Evolutionary conservation across 2,888 invertebrate species (phyloP).

Genomic region (Chorisops tibialis): DNA sequence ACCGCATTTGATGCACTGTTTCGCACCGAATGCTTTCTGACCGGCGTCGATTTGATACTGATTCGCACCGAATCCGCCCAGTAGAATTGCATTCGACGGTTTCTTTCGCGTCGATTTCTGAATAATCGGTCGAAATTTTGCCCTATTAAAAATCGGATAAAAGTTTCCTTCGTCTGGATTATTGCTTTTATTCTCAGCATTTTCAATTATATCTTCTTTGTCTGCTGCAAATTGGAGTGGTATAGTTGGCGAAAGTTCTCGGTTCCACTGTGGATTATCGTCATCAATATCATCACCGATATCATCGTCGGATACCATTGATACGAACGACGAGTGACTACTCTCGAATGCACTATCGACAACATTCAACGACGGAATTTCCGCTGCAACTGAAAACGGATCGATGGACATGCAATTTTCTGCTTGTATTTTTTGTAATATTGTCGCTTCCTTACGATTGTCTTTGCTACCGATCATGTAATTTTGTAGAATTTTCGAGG

Average conservation of each 20-base stretch:
- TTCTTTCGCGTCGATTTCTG: conserved; percentile 48
- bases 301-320: conserved; percentile 14
- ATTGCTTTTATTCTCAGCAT: conserved; percentile 9
- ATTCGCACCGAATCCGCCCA: conserved; percentile 54
- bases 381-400: conserved; percentile 17
- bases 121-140: conserved; percentile 38
- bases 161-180: not conserved
- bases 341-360: conserved; percentile 8
- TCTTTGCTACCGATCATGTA: conserved; percentile 33
- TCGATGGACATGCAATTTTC: conserved; percentile 15
- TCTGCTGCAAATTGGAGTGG: not conserved
- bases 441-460: not conserved
- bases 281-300: too few species aligned
- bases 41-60: conserved; percentile 82
- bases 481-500: conserved; percentile 44
- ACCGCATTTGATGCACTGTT: conserved; percentile 71
- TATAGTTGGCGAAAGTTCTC: conserved; percentile 8
- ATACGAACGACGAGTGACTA: conserved; percentile 7
- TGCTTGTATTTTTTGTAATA: not conserved
- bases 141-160: conserved; percentile 53
- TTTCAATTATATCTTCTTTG: not conserved
- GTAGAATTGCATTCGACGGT: conserved; percentile 41
- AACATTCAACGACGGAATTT: conserved; percentile 7
- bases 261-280: conserved; percentile 4
- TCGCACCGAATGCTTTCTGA: conserved; percentile 74